Conservation (phyloP, 2,888 invertebrate species). For the Pardosa pseudoannulata region DNA sequence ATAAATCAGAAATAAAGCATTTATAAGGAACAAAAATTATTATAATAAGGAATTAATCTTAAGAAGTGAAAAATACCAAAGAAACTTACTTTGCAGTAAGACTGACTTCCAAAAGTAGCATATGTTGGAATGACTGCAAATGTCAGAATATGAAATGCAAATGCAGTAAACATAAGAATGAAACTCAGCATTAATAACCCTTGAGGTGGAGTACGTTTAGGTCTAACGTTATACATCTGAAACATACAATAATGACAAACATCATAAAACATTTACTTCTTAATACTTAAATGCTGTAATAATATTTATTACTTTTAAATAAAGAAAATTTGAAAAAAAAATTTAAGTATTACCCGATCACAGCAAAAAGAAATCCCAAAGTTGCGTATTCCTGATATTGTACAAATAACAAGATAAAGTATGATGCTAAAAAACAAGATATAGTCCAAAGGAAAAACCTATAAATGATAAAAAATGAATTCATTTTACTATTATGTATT, state of each 20-base stretch:
- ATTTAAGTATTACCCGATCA: slow-evolving; percentile 76
- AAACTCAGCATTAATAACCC: slow-evolving; percentile 78
- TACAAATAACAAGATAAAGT: slow-evolving; percentile 78
- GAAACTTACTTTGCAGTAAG: slow-evolving; percentile 74
- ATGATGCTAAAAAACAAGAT: slow-evolving; percentile 77
- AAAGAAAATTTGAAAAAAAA: background rate
- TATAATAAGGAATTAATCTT: too few relatives aligned
- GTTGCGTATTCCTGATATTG: slow-evolving; percentile 78
- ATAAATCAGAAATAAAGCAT: too few relatives aligned
- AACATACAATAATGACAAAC: background rate
- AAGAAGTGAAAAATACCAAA: too few relatives aligned
- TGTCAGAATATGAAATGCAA: slow-evolving; percentile 78
- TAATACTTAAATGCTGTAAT: background rate
- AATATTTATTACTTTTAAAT: background rate
- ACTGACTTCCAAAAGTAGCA: slow-evolving; percentile 78
- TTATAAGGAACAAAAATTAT: too few relatives aligned
- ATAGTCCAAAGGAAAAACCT: slow-evolving; percentile 79
- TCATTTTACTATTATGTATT: too few relatives aligned
- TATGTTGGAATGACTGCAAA: slow-evolving; percentile 79
- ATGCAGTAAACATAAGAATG: slow-evolving; percentile 77
- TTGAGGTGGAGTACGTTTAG: slow-evolving; percentile 77
- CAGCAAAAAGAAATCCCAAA: slow-evolving; percentile 79
- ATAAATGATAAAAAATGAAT: too few relatives aligned
- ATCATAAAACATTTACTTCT: background rate
- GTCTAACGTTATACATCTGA: slow-evolving; percentile 78